These are phyloP conservation scores for Ptychodera flava DNA, from an alignment of 35 echinoderm and acorn worm species.

Conservation along the genomic window DNA sequence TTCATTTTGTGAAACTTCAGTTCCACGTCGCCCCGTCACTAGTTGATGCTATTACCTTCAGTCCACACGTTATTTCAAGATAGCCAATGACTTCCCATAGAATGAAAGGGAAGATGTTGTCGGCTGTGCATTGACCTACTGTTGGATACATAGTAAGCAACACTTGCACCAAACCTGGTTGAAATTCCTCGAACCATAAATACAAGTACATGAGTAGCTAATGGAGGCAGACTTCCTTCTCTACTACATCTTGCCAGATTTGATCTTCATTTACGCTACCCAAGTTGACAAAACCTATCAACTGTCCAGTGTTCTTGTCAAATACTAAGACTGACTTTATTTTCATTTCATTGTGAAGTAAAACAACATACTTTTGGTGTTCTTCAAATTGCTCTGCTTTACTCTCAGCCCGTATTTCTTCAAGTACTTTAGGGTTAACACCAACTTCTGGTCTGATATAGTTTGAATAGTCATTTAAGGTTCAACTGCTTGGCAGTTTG, in stretches of 20 bases:
- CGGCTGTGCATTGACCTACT: not conserved
- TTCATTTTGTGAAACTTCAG: not conserved
- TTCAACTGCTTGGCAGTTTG: not conserved
- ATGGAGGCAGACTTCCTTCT: not conserved
- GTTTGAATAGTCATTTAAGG: not conserved
- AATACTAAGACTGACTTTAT: slow-evolving; percentile 39
- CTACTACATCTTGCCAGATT: slow-evolving; percentile 4
- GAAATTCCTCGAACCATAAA: slow-evolving; percentile 47
- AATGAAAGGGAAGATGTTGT: not conserved
- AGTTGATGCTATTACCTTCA: slow-evolving; percentile 16
- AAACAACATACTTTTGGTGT: slow-evolving; percentile 19
- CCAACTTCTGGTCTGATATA: not conserved
- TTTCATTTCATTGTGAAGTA: slow-evolving; percentile 56
- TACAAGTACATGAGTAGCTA: slow-evolving; percentile 36
- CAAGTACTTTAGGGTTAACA: slow-evolving; percentile 5
- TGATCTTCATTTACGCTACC: slow-evolving; percentile 30
- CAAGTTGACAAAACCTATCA: slow-evolving; percentile 35
- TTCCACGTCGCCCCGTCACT: slow-evolving; percentile 36
- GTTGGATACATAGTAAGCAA: slow-evolving; percentile 48
- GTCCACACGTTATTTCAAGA: slow-evolving; percentile 19
- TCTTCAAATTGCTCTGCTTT: not conserved
- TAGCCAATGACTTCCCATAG: not conserved
- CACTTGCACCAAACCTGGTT: not conserved
- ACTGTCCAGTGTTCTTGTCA: not conserved
- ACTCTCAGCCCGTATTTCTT: slow-evolving; percentile 18